These are phyloP conservation scores for Hypotaenidia okinawae DNA, from an alignment of 2,797 vertebrate species.

Conservation along the genomic window DNA sequence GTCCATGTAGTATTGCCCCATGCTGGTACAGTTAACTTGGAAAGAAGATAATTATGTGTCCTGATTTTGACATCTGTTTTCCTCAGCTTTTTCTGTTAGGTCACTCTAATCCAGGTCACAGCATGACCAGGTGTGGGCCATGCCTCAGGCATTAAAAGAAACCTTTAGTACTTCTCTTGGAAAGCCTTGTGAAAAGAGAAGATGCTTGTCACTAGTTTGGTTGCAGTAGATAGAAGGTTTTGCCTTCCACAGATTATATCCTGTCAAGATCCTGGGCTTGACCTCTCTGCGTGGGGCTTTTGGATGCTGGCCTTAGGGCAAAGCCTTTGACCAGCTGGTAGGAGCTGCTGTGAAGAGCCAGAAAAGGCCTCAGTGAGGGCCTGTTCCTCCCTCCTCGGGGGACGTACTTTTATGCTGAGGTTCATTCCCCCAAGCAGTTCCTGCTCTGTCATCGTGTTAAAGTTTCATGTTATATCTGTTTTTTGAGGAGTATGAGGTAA, in stretches of 20 bases:
- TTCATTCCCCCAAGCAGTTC: rapidly evolving
- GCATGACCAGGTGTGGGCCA: neutral
- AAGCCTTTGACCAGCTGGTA: neutral
- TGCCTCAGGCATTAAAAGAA: neutral
- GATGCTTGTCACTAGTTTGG: neutral
- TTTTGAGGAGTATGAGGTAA: neutral
- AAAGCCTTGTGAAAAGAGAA: neutral
- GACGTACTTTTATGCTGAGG: neutral
- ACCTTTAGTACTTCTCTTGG: neutral
- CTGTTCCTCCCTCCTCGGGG: neutral
- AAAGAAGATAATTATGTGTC: constrained; percentile 14
- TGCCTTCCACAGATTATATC: neutral
- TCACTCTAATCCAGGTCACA: neutral
- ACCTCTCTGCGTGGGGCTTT: rapidly evolving
- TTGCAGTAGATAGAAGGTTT: neutral
- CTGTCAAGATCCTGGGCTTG: neutral
- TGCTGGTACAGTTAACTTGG: neutral
- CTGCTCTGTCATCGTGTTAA: rapidly evolving
- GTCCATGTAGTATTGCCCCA: neutral
- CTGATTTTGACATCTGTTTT: constrained; percentile 45
- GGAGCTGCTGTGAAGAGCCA: neutral
- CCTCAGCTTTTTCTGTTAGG: neutral
- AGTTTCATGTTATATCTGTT: neutral
- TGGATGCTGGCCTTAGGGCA: neutral
- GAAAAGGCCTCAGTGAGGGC: neutral